Evolutionary conservation across 2,797 vertebrate genomes (phyloP), one percentile per base, ranked within the genome.

Genomic region (Lutra lutra): DNA sequence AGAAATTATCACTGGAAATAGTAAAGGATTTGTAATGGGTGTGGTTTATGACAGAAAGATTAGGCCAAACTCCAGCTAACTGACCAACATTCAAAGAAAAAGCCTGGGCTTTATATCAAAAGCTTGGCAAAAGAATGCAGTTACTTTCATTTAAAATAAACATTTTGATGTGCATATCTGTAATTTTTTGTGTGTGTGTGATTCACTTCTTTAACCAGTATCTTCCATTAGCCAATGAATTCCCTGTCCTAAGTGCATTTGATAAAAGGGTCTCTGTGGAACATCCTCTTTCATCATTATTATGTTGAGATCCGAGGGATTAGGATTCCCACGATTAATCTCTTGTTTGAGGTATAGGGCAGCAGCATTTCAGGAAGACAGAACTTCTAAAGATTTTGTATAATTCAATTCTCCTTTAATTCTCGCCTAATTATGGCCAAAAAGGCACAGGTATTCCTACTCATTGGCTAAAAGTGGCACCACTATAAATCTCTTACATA

Each of bases 141-240:
- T n/a, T 40, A 70, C 54, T 91, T 91, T 84, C 58, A 86, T 79
- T 91, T 82, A 90, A 86, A 64, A 72, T 82, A 88, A 20, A 58
- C 60, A 78, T 40, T 46, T 62, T 83, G 8, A 51, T 29, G 5
- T n/a, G 29, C 32, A 5, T 90, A 18, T 35, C 29, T 23, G 12
- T n/a, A 29, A n/a, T 68, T 43, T 35, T 87, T 56, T 86, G 17
- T 56, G 51, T 17, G 54, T 66, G 62, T 58, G 62, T 51, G 38
- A 64, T 48, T 40, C 15, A n/a, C 12, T 27, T 86, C 79, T 80
- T 92, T 85, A 73, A 84, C 48, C 46, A 82, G 13, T 14, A 62
- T 64, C 66, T 89, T 48, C 56, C 29, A 27, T 58, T 94, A 92
- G 60, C 20, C 51, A 94, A 40, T 10, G 6, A 5, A 25, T 38